Evolutionary conservation across 2,888 invertebrate genomes (phyloP).

Genomic region (Stenolophus ochropezus): DNA sequence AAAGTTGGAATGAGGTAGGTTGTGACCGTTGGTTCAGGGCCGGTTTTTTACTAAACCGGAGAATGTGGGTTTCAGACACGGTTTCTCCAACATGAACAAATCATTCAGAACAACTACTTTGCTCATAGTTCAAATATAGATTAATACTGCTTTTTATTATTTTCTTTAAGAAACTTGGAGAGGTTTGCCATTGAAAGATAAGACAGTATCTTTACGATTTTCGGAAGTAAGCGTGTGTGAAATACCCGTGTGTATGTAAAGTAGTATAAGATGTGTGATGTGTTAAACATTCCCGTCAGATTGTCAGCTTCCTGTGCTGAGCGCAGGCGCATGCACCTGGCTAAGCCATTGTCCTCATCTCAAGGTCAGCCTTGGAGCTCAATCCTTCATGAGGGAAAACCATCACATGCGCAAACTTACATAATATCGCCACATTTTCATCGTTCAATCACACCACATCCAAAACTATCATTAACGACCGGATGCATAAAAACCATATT

Average conservation of each 20-base stretch:
- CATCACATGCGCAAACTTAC: background rate
- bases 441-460: background rate
- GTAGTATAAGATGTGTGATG: background rate
- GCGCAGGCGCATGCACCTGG: slow-evolving; percentile 16
- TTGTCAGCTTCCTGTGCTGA: slow-evolving; percentile 30
- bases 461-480: background rate
- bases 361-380: slow-evolving; percentile 50
- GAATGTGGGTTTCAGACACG: slow-evolving; percentile 19
- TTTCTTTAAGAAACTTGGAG: background rate
- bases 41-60: background rate
- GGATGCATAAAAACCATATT: background rate
- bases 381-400: background rate
- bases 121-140: no score
- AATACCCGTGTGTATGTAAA: background rate
- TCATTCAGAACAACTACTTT: no score
- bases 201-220: background rate
- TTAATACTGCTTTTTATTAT: no score
- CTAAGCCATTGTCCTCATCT: slow-evolving; percentile 46
- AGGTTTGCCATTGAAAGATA: background rate
- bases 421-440: background rate
- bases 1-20: slow-evolving; percentile 46
- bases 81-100: background rate
- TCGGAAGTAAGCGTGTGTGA: background rate
- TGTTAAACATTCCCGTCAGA: slow-evolving; percentile 32
- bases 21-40: slow-evolving; percentile 24